Evolutionary conservation across 2,888 invertebrate genomes (phyloP), one percentile per base, ranked within the genome.

Genomic region (Zonitis immaculata): DNA sequence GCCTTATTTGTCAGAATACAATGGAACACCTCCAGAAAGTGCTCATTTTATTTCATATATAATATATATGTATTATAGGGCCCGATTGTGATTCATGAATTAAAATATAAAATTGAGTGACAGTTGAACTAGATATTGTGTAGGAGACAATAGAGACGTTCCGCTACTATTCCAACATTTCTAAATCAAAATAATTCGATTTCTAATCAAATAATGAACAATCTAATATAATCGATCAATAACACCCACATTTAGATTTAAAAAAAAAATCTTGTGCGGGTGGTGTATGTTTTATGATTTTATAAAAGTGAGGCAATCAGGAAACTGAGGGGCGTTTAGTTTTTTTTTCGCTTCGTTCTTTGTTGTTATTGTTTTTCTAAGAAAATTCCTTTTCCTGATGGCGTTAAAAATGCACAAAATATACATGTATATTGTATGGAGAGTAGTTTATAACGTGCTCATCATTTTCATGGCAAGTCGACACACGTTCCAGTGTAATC

Each of bases 401-500:
- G 44, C 44, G 44, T 11, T 44, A 26, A 44, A 44, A 44, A 44
- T 28, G 14, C 28, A 12, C 18, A 43, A 7, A 7, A 32, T 14
- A 32, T 12, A 32, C n/a, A n/a, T n/a, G n/a, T n/a, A n/a, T n/a
- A n/a, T n/a, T n/a, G n/a, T n/a, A n/a, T n/a, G 35, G 7, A 35
- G 35, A 27, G n/a, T 39, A 27, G n/a, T n/a, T n/a, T n/a, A n/a
- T 39, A 27, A 48, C 48, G 48, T 48, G 48, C 48, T 49, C 49
- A 51, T 54, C 47, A 48, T 55, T 46, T 44, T 28, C 35, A 58
- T 47, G 58, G 52, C 54, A 52, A 52, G 54, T 62, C 63, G 66
- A 65, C 66, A 68, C 70, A 69, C 68, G 69, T 68, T 69, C 65
- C 63, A 58, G 56, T 55, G 66, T 66, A 67, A 69, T 70, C 67